phyloP scores from a whole-genome alignment of 2,888 invertebrate species.

The Gerosis bhagava region DNA sequence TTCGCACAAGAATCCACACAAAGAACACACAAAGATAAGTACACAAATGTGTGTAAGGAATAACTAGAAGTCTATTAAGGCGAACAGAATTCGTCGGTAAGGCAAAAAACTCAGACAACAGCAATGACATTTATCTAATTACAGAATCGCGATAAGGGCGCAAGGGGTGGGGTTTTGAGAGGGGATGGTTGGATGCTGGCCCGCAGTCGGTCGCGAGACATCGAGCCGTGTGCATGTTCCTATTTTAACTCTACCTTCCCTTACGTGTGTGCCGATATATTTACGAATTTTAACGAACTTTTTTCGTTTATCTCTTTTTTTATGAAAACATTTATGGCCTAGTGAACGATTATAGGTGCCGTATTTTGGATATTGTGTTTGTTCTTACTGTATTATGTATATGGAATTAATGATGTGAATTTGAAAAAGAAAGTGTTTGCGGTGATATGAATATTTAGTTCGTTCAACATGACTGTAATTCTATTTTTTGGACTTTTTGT shows the following conservation, averaged over 20 bases:
- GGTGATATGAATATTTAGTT: conserved; percentile 38
- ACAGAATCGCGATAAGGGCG: conserved; percentile 73
- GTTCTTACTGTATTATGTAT: conserved; percentile 16
- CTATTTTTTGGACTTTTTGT: conserved; percentile 55
- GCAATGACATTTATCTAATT: conserved; percentile 80
- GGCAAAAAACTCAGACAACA: conserved; percentile 63
- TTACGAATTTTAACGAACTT: conserved; percentile 28
- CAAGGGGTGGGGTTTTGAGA: conserved; percentile 33
- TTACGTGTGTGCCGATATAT: conserved; percentile 26
- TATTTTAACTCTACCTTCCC: too few species aligned
- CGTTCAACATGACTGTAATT: conserved; percentile 49
- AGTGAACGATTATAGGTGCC: conserved; percentile 28
- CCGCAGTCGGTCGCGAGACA: conserved; percentile 55
- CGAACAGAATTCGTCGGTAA: conserved; percentile 50
- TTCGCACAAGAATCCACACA: too few species aligned
- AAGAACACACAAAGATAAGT: too few species aligned
- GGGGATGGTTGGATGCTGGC: conserved; percentile 49
- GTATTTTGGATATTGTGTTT: background rate
- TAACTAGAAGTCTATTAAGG: conserved; percentile 50
- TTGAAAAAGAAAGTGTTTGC: conserved; percentile 37
- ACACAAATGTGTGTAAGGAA: conserved; percentile 33
- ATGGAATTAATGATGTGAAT: conserved; percentile 43
- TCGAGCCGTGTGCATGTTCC: conserved; percentile 35
- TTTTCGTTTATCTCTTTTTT: conserved; percentile 17
- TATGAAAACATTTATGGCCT: conserved; percentile 18